Evolutionary conservation across 2,888 invertebrate species (phyloP).

Genomic region (Caenorhabditis macrosperma): DNA sequence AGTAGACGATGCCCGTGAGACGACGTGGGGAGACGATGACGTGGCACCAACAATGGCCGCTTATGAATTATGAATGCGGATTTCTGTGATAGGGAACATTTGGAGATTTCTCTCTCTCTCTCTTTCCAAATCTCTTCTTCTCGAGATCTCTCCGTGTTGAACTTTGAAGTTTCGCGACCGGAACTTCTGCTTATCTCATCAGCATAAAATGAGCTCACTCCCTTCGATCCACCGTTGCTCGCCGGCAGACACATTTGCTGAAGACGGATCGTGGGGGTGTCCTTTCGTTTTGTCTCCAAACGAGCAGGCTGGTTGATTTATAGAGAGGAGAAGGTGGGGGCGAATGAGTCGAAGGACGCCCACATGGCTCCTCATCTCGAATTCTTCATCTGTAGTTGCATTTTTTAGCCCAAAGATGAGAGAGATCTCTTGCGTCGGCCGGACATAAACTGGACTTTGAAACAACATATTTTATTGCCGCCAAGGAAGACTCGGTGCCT

Average conservation of each 20-base stretch:
- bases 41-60: neutral
- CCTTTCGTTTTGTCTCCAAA: neutral
- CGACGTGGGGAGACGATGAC: neutral
- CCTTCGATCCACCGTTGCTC: neutral
- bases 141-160: neutral
- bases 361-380: neutral
- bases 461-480: too few relatives aligned
- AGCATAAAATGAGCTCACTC: too few relatives aligned
- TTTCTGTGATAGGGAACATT: neutral
- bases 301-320: neutral
- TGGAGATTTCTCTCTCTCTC: neutral
- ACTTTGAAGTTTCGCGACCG: neutral
- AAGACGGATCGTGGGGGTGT: neutral
- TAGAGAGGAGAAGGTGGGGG: neutral
- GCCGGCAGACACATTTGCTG: neutral
- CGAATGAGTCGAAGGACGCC: neutral
- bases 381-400: neutral
- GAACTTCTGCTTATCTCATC: neutral
- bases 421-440: too few relatives aligned
- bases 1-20: neutral
- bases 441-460: too few relatives aligned
- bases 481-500: too few relatives aligned
- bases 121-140: neutral
- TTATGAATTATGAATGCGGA: slow-evolving; percentile 10
- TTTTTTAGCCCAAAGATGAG: too few relatives aligned